Percentiles rank a stretch among this genome's conserved stretches.
These are phyloP conservation scores for Drosophila barbarae DNA, from an alignment of 2,888 invertebrate species.

Conservation along the genomic window DNA sequence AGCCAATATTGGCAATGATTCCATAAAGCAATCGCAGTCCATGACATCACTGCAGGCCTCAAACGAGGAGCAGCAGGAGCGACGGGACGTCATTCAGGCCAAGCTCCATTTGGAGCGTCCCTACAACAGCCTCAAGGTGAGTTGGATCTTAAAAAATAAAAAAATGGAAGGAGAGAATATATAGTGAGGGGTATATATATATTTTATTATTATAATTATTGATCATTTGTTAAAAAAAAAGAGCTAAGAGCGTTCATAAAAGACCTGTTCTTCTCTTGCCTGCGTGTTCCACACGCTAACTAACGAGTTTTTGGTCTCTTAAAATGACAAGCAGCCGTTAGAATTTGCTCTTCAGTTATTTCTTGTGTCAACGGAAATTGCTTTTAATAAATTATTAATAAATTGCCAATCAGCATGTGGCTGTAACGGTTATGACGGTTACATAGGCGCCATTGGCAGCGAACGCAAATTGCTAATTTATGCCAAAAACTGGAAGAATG, in stretches of 20 bases:
- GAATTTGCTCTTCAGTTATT: conserved; percentile 44
- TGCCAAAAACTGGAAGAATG: conserved; percentile 24
- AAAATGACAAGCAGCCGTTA: conserved; percentile 64
- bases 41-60: conserved; percentile 88
- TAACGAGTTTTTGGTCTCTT: conserved; percentile 46
- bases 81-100: conserved; percentile 81
- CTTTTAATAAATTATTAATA: conserved; percentile 70
- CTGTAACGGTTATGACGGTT: conserved; percentile 21
- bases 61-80: conserved; percentile 81
- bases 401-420: conserved; percentile 61
- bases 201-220: no score
- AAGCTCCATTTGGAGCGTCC: conserved; percentile 84
- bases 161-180: background rate
- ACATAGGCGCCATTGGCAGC: conserved; percentile 26
- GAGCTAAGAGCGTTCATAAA: background rate
- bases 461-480: conserved; percentile 33
- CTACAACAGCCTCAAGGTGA: conserved; percentile 88
- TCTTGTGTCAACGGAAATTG: conserved; percentile 65
- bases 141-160: conserved; percentile 35
- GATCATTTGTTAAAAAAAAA: no score
- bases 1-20: conserved; percentile 16
- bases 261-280: conserved; percentile 4
- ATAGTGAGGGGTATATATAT: background rate
- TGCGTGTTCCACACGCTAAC: conserved; percentile 50
- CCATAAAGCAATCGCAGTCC: conserved; percentile 81